Evolutionary conservation across 2,888 invertebrate species (phyloP).

Genomic region (Ennomos erosarius): DNA sequence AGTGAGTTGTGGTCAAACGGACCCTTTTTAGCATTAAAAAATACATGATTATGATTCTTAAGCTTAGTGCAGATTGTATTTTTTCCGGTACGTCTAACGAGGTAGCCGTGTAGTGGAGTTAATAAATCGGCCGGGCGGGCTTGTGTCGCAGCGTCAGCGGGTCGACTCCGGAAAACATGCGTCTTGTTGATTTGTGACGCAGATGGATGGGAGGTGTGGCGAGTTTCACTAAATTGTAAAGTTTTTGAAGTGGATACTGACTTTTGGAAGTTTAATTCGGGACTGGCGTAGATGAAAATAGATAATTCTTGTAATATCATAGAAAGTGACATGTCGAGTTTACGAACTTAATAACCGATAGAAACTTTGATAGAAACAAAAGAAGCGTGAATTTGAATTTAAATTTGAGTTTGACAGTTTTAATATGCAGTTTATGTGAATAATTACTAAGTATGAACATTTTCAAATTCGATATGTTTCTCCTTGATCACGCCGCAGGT

Average conservation of each 20-base stretch:
- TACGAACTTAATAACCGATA: too few species aligned
- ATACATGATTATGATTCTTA: conserved; percentile 2
- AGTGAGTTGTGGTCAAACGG: too few species aligned
- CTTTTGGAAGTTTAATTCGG: conserved; percentile 13
- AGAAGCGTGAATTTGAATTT: too few species aligned
- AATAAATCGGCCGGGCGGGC: conserved; percentile 65
- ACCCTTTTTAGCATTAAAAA: too few species aligned
- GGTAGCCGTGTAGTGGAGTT: conserved; percentile 65
- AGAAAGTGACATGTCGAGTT: too few species aligned
- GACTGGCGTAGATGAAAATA: background rate
- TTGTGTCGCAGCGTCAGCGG: conserved; percentile 60
- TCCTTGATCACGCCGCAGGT: too few species aligned
- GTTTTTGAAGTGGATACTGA: conserved; percentile 27
- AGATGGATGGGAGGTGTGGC: conserved; percentile 66
- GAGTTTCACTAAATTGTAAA: conserved; percentile 25
- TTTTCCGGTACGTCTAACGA: conserved; percentile 57
- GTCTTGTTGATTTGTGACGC: conserved; percentile 82
- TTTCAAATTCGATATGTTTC: too few species aligned
- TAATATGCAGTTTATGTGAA: too few species aligned
- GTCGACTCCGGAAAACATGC: conserved; percentile 71
- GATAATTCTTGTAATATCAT: too few species aligned
- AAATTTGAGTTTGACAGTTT: too few species aligned
- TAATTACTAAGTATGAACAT: too few species aligned
- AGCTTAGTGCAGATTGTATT: conserved; percentile 40
- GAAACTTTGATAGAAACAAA: too few species aligned